Percentiles rank a stretch among this genome's conserved stretches.
These are phyloP conservation scores for Hemaris fuciformis DNA, from an alignment of 2,888 invertebrate species.

Conservation along the genomic window DNA sequence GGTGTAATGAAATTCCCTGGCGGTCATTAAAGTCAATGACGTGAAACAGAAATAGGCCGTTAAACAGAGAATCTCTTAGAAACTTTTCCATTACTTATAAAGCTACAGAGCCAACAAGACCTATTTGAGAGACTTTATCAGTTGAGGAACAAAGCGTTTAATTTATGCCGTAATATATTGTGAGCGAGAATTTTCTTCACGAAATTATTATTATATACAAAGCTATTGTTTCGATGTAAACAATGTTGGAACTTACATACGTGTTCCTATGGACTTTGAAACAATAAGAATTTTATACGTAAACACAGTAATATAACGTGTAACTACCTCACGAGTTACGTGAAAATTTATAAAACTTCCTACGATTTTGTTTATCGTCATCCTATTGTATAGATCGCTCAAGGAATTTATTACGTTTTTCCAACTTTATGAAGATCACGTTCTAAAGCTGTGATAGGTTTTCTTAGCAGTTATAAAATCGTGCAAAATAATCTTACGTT, in stretches of 20 bases:
- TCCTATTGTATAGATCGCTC: background rate
- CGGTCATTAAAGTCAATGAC: conserved; percentile 65
- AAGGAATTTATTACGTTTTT: background rate
- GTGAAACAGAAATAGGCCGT: conserved; percentile 50
- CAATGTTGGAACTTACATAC: conserved; percentile 1
- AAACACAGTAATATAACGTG: background rate
- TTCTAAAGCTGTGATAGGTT: no score
- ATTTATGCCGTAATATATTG: conserved; percentile 13
- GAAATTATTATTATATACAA: conserved; percentile 9
- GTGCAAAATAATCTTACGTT: no score
- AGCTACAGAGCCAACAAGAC: background rate
- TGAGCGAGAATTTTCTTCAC: background rate
- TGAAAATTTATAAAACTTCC: background rate
- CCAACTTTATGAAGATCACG: no score
- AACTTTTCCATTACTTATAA: conserved; percentile 50
- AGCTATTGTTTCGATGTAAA: background rate
- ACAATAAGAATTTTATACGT: background rate
- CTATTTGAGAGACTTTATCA: conserved; percentile 7
- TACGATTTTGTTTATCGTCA: background rate
- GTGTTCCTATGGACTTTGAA: background rate
- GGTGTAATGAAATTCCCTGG: conserved; percentile 52
- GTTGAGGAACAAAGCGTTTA: background rate
- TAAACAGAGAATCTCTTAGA: conserved; percentile 34
- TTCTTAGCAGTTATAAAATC: no score
- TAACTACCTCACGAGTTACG: background rate